Evolutionary conservation across 2,113 vertebrate genomes (phyloP), one percentile per base, ranked within the genome.

Genomic region (Apteryx owenii): DNA sequence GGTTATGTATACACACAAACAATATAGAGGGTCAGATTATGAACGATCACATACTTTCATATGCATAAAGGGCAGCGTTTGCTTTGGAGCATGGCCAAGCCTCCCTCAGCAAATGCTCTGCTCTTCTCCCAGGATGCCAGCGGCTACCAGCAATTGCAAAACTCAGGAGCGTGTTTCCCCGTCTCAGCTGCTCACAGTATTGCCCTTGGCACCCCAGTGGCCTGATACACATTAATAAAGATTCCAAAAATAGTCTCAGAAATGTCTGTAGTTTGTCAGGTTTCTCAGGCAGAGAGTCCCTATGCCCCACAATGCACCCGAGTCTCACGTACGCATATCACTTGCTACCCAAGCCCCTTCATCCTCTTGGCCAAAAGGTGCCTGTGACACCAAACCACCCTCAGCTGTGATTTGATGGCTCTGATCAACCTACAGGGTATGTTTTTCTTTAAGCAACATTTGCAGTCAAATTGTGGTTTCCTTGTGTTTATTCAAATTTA

Each of bases 21-120:
- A 94, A 94, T 42, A 69, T 0, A 85, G 54, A 83, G 23, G 79
- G 80, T 36, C 83, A 90, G 81, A 42, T 90, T 38, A 88, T 70
- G 83, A 96, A 95, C 88, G 86, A 81, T 58, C 91, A 75, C 66
- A 73, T 93, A 75, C 64, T 87, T 88, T 60, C 64, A 73, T 79
- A 77, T 76, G 50, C 81, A 95, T 90, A 93, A 92, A 92, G 60
- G 36, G 71, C 51, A 64, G 62, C 90, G 72, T 97, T 95, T 96
- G 85, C 87, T 90, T 96, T 98, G 95, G 97, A 97, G 88, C 50
- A 65, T 73, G 53, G 82, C 96, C 88, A 95, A 96, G 89, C 40
- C 65, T 81, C 51, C 9, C 53, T 85, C 75, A 79, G 87, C 83
- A 85, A 95, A 84, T 7, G 11, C 65, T 73, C 77, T 72, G 82